Evolutionary conservation across 2,797 vertebrate genomes (phyloP).

Genomic region (Cyclopterus lumpus): DNA sequence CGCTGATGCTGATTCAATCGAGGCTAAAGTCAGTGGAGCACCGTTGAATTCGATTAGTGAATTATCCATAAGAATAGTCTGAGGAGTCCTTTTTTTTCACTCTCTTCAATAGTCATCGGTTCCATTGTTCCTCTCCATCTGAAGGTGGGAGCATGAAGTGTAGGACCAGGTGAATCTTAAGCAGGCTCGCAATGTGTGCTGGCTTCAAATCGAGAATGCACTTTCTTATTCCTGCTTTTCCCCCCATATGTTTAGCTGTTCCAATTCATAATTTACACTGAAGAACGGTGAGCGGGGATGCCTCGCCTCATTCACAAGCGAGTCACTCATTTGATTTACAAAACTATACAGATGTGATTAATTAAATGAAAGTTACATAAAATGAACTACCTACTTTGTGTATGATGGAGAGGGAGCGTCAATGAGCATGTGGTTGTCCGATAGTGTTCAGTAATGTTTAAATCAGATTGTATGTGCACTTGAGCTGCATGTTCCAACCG

Average conservation of each 20-base stretch:
- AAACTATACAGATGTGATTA: not conserved
- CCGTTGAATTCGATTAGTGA: slow-evolving; percentile 55
- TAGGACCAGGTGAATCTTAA: slow-evolving; percentile 7
- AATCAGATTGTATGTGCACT: not conserved
- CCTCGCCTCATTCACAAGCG: not conserved
- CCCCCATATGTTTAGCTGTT: not conserved
- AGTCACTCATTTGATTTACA: not conserved
- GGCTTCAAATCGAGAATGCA: not conserved
- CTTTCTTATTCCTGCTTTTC: not conserved
- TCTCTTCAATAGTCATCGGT: slow-evolving; percentile 25
- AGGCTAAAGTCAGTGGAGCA: slow-evolving; percentile 48
- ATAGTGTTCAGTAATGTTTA: slow-evolving; percentile 19
- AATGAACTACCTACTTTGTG: not conserved
- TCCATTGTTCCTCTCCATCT: slow-evolving; percentile 20
- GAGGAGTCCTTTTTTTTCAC: slow-evolving; percentile 31
- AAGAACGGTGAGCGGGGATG: not conserved
- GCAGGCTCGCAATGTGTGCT: not conserved
- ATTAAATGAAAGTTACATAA: not conserved
- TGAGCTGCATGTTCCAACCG: slow-evolving; percentile 15
- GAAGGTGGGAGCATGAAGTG: slow-evolving; percentile 14
- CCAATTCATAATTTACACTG: slow-evolving; percentile 2
- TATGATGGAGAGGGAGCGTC: not conserved
- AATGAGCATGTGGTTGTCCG: not conserved
- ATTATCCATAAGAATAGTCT: slow-evolving; percentile 53
- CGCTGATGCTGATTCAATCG: slow-evolving; percentile 57